A percentile compares a stretch with the other conserved stretches of the same genome.
phyloP scores from a whole-genome alignment of 2,797 vertebrate genomes.

The Phalloptychus januarius region DNA sequence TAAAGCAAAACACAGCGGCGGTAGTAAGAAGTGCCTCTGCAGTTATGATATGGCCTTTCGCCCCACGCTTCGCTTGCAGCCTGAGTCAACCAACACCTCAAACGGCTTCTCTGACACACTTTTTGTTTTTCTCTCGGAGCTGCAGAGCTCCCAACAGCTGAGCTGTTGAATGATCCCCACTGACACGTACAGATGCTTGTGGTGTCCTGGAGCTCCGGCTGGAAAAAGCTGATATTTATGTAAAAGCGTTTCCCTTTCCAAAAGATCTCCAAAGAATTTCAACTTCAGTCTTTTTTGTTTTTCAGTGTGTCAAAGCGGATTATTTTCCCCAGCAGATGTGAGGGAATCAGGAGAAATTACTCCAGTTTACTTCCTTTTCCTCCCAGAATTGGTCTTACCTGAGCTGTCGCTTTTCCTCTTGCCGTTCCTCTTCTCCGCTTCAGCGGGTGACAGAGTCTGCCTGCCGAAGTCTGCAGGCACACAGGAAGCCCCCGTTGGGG shows the following conservation, averaged over 20 bases:
- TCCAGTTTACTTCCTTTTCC: background rate
- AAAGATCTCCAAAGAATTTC: slow-evolving; percentile 4
- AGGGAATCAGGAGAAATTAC: background rate
- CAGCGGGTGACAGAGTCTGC: slow-evolving; percentile 91
- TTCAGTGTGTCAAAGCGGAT: background rate
- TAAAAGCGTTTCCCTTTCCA: slow-evolving; percentile 31
- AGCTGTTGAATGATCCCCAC: slow-evolving; percentile 53
- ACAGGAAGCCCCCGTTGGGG: slow-evolving; percentile 90
- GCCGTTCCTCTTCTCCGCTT: slow-evolving; percentile 91
- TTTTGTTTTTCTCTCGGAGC: slow-evolving; percentile 59
- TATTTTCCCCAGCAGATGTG: background rate
- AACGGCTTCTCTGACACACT: slow-evolving; percentile 56
- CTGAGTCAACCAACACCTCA: slow-evolving; percentile 71
- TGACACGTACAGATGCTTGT: slow-evolving; percentile 45
- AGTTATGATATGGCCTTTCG: slow-evolving; percentile 54
- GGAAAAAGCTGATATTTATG: slow-evolving; percentile 30
- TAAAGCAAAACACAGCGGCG: slow-evolving; percentile 61
- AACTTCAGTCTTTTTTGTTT: background rate
- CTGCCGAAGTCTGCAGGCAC: slow-evolving; percentile 92
- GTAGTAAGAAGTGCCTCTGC: slow-evolving; percentile 58
- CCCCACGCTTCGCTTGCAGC: slow-evolving; percentile 44
- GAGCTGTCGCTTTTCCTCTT: slow-evolving; percentile 98
- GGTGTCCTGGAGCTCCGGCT: slow-evolving; percentile 34
- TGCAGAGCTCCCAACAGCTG: slow-evolving; percentile 41
- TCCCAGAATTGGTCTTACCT: slow-evolving; percentile 82